Evolutionary conservation across 1,140 invertebrate species (phyloP), one percentile per base, ranked within the genome.

Genomic region (Solenopsis invicta): DNA sequence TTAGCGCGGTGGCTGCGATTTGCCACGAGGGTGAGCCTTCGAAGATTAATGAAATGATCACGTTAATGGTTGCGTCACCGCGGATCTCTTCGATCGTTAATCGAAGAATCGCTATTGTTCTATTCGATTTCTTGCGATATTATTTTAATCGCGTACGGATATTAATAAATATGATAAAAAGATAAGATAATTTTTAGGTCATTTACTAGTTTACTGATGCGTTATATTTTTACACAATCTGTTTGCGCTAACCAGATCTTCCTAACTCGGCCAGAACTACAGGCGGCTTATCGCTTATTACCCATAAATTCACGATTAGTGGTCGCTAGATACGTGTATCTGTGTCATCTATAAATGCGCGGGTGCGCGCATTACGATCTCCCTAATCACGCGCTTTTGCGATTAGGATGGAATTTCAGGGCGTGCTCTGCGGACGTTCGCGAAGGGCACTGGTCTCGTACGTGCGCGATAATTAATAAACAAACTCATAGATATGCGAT

Each of bases 1-100:
- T 95, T 93, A 93, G 89, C 81, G 89, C 86, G 62, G 67, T 86
- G 90, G 91, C 6, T 61, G 41, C 92, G 93, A 94, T 94, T 94
- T 90, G 93, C 50, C n/a, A 62, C 91, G 86, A 88, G 93, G 92
- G 92, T 64, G n/a, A n/a, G 90, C 66, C 24, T 6, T 45, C 76
- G 90, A 91, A 94, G 94, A 95, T 95, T 94, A 95, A 95, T 95
- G 93, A 93, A 94, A 92, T 88, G 91, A 88, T 92, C 77, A 86
- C 72, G 84, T 86, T 92, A 93, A 94, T 92, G 91, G 93, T 93
- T 86, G 69, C 78, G 76, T 90, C 86, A 86, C 88, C 71, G 61
- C 71, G 61, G 29, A 50, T 18, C 29, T 24, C 12, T 85, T 74
- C 64, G 67, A 66, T 84, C 48, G 34, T 66, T 76, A 75, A 34